A percentile compares a stretch with the other conserved stretches of the same genome.
Evolutionary conservation across 1,140 invertebrate genomes (phyloP).

Genomic region (Hylaeus anthracinus): DNA sequence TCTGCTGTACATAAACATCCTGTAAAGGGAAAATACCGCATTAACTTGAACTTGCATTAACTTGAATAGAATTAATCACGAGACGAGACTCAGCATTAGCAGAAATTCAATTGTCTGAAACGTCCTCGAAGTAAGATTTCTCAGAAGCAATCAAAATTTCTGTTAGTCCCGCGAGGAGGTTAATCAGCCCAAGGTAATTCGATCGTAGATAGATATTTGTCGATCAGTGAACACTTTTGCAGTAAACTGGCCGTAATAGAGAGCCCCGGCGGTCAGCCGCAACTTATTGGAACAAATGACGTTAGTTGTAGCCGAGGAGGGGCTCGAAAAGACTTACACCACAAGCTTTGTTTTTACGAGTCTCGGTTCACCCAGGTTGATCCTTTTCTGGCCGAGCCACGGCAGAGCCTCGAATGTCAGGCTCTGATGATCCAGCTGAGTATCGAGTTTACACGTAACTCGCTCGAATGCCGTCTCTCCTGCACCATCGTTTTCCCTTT

Average conservation of each 20-base stretch:
- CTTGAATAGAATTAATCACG: too few relatives aligned
- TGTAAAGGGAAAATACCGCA: too few relatives aligned
- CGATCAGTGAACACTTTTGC: background rate
- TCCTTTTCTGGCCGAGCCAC: slow-evolving; percentile 5
- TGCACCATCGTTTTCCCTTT: background rate
- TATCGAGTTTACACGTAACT: slow-evolving; percentile 61
- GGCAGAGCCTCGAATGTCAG: slow-evolving; percentile 53
- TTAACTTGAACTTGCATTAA: too few relatives aligned
- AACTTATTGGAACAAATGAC: slow-evolving; percentile 27
- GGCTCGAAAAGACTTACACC: background rate
- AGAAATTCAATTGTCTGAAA: too few relatives aligned
- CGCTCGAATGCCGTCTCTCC: slow-evolving; percentile 36
- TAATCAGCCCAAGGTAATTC: too few relatives aligned
- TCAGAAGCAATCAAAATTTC: too few relatives aligned
- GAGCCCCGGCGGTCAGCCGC: slow-evolving; percentile 14
- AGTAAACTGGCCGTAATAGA: slow-evolving; percentile 16
- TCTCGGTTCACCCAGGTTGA: slow-evolving; percentile 2
- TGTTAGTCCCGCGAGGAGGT: too few relatives aligned
- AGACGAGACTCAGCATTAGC: too few relatives aligned
- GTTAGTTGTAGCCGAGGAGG: background rate
- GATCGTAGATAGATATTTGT: too few relatives aligned
- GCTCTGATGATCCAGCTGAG: slow-evolving; percentile 59
- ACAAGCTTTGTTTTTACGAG: slow-evolving; percentile 5
- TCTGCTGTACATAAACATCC: too few relatives aligned
- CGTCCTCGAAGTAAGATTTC: too few relatives aligned